phyloP scores from a whole-genome alignment of 2,888 invertebrate species.

The Odiellus spinosus region DNA sequence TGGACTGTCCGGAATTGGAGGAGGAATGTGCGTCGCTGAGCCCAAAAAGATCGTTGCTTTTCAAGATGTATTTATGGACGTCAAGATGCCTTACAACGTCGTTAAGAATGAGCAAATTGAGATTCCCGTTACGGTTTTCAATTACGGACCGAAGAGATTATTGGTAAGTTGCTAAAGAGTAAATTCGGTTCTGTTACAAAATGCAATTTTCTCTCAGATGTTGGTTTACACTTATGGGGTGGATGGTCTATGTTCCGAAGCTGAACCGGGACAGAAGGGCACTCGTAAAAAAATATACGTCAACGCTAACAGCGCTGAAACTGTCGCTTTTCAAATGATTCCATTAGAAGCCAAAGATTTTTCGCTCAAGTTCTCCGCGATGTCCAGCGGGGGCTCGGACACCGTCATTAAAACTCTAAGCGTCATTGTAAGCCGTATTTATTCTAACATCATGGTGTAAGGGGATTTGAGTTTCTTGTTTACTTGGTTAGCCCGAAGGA shows the following conservation, averaged over 20 bases:
- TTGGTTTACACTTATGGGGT: conserved; percentile 18
- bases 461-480: no score
- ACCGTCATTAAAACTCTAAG: conserved; percentile 15
- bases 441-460: no score
- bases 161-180: no score
- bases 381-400: conserved; percentile 14
- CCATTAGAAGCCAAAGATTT: conserved; percentile 17
- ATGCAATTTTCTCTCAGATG: conserved; percentile 4
- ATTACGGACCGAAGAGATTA: conserved; percentile 1
- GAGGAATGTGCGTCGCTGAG: conserved; percentile 18
- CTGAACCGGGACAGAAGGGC: conserved; percentile 14
- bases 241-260: conserved; percentile 19
- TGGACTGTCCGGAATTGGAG: conserved; percentile 9
- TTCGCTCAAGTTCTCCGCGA: conserved; percentile 16
- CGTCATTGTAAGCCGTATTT: conserved; percentile 8
- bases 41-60: conserved; percentile 14
- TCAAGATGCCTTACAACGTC: conserved; percentile 20
- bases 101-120: conserved; percentile 21
- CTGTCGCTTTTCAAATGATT: conserved; percentile 17
- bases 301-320: conserved; percentile 9
- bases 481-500: conserved; percentile 14
- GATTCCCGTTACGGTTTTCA: conserved; percentile 20
- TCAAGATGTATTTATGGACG: conserved; percentile 19
- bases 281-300: conserved; percentile 14
- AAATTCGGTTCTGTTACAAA: no score